Conservation (phyloP, 2,113 vertebrate species). For the Corapipo altera region DNA sequence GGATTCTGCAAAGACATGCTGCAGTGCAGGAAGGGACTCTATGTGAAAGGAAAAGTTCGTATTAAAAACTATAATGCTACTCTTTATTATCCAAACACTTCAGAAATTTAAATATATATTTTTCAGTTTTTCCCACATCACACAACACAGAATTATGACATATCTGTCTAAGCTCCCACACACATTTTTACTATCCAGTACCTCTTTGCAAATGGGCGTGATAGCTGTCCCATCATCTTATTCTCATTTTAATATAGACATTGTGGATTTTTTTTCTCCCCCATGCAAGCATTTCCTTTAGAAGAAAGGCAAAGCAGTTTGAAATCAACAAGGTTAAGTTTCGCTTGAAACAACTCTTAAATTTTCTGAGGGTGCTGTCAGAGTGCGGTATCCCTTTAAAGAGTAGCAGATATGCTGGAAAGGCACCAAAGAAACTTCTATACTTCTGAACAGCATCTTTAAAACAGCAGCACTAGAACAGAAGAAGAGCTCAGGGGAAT, state of each 20-base stretch:
- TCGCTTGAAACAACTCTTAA: neutral
- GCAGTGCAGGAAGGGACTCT: neutral
- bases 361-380: constrained; percentile 11
- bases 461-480: constrained; percentile 46
- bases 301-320: constrained; percentile 2
- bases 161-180: neutral
- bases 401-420: constrained; percentile 48
- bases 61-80: neutral
- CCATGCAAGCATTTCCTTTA: neutral
- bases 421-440: constrained; percentile 34
- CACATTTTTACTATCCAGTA: neutral
- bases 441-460: constrained; percentile 46
- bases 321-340: constrained; percentile 8
- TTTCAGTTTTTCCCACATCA: neutral
- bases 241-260: neutral
- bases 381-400: constrained; percentile 32
- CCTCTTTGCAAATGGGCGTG: neutral
- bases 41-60: neutral
- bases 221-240: neutral
- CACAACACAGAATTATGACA: neutral
- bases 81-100: neutral
- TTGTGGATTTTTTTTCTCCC: neutral
- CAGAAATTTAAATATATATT: neutral
- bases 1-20: neutral
- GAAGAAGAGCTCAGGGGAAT: constrained; percentile 38